These are phyloP conservation scores for Nothobranchius furzeri DNA, from an alignment of 2,113 vertebrate species.

Conservation along the genomic window DNA sequence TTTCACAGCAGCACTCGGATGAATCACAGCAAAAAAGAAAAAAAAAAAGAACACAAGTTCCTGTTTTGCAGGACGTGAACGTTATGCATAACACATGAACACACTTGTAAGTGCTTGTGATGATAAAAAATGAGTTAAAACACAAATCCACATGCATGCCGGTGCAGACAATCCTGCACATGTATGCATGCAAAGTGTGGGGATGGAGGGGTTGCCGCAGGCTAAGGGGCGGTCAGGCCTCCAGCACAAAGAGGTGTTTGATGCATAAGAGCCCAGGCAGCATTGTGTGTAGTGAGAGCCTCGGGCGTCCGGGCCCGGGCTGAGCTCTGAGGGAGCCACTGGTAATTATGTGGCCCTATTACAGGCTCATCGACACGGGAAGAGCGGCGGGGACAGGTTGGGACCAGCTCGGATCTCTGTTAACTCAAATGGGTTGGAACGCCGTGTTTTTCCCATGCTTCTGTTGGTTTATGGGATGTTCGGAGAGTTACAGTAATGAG, in stretches of 20 bases:
- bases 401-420: conserved; percentile 44
- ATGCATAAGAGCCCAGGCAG: conserved; percentile 75
- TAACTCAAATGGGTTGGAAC: conserved; percentile 40
- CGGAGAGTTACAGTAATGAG: background rate
- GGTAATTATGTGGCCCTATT: conserved; percentile 75
- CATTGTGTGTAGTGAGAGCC: conserved; percentile 77
- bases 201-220: conserved; percentile 42
- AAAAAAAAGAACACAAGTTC: conserved; percentile 4
- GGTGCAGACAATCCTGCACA: conserved; percentile 30
- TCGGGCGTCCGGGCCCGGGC: conserved; percentile 46
- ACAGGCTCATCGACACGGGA: conserved; percentile 55
- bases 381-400: conserved; percentile 49
- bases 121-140: conserved; percentile 13
- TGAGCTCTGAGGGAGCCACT: conserved; percentile 58
- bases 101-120: background rate
- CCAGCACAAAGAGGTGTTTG: conserved; percentile 69
- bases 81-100: conserved; percentile 8
- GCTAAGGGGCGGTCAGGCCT: conserved; percentile 48
- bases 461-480: conserved; percentile 2
- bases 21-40: background rate
- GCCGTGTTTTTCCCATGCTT: conserved; percentile 47
- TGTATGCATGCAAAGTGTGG: conserved; percentile 40
- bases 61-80: conserved; percentile 20
- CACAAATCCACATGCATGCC: conserved; percentile 6
- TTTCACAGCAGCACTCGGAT: background rate